phyloP scores from a whole-genome alignment of 37 sponge, comb jelly and placozoan species.

The Spongilla lacustris region DNA sequence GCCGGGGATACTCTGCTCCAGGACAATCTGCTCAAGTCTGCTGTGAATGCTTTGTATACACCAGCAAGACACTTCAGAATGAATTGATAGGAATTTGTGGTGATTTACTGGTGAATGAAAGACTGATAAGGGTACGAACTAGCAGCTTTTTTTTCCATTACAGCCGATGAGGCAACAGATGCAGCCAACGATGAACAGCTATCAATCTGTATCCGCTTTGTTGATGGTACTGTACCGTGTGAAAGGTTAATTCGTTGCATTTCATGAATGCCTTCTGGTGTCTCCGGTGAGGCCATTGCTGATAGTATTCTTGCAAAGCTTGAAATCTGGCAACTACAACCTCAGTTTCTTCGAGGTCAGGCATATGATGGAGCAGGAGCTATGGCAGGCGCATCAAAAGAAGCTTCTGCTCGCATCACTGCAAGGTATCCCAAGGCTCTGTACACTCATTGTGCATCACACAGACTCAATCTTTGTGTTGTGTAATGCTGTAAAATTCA shows the following conservation, averaged over 20 bases:
- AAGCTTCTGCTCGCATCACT: constrained; percentile 40
- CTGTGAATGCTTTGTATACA: constrained; percentile 37
- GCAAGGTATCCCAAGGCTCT: constrained; percentile 31
- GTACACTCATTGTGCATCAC: constrained; percentile 34
- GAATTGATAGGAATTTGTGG: constrained; percentile 59
- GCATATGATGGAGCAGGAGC: constrained; percentile 58
- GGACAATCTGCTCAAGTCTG: constrained; percentile 49
- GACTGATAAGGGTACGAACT: constrained; percentile 11
- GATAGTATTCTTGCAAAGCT: constrained; percentile 17
- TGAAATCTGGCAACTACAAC: constrained; percentile 29
- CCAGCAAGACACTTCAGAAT: constrained; percentile 50
- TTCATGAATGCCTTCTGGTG: constrained; percentile 45
- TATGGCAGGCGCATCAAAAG: constrained; percentile 47
- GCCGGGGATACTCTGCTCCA: constrained; percentile 60
- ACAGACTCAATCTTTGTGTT: constrained; percentile 50
- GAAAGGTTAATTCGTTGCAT: constrained; percentile 42
- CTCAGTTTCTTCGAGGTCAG: constrained; percentile 21
- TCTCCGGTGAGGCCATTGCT: constrained; percentile 58
- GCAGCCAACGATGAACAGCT: constrained; percentile 68
- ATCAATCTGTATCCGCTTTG: constrained; percentile 35
- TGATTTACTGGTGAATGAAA: constrained; percentile 38
- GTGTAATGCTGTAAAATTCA: constrained; percentile 43
- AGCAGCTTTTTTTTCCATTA: constrained; percentile 2
- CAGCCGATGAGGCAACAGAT: constrained; percentile 26
- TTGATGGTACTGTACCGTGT: constrained; percentile 12